These are phyloP conservation scores for Cryptoblepharus egeriae DNA, from an alignment of 2,797 vertebrate genomes.

Conservation along the genomic window DNA sequence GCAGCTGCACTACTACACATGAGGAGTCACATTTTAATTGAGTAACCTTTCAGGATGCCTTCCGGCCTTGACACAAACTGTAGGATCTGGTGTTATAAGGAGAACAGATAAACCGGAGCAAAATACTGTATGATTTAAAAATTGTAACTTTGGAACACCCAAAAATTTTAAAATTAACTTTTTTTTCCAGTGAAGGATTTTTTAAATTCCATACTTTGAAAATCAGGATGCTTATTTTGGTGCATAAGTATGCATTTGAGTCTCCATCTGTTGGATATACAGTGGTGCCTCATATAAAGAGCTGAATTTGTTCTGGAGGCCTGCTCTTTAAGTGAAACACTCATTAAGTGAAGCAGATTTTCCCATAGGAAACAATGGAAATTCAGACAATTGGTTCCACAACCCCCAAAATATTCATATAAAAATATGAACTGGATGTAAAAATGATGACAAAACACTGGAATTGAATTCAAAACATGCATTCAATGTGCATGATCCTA, in stretches of 20 bases:
- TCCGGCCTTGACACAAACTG: not conserved
- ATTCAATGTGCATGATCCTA: no score
- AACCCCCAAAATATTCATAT: no score
- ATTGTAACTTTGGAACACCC: not conserved
- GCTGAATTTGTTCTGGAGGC: no score
- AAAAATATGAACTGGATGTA: no score
- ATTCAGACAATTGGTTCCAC: no score
- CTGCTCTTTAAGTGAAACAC: no score
- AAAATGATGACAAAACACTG: no score
- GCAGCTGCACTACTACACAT: not conserved
- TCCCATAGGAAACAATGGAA: no score
- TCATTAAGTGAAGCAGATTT: no score
- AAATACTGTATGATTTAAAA: no score
- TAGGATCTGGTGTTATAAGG: not conserved
- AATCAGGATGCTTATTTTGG: slow-evolving; percentile 7
- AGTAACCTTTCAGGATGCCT: not conserved
- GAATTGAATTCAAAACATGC: no score
- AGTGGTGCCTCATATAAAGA: no score
- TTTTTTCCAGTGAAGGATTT: not conserved
- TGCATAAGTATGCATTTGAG: slow-evolving; percentile 4
- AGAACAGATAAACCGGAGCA: not conserved
- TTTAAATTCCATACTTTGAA: not conserved
- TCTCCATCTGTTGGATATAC: not conserved
- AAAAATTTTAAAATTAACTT: not conserved
- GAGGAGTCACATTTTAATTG: not conserved